Percentiles rank a stretch among this genome's conserved stretches.
Conservation (phyloP, 2,113 vertebrate species). For the Leptocoma aspasia region DNA sequence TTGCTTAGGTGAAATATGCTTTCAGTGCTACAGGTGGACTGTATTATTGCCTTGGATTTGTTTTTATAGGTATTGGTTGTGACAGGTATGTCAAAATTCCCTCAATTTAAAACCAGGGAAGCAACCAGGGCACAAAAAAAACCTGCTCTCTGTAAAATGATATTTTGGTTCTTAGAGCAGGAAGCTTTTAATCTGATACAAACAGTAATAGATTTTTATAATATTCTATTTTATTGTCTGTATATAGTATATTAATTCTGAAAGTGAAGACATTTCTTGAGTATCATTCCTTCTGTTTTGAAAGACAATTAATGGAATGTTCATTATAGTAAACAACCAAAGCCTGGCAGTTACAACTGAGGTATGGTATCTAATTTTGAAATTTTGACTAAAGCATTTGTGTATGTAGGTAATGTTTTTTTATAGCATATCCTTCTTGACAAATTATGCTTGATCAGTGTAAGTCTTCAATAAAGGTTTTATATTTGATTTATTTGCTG, state of each 20-base stretch:
- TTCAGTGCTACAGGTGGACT: background rate
- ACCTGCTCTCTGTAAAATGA: background rate
- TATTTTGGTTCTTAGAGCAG: background rate
- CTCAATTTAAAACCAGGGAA: background rate
- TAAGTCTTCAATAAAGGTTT: background rate
- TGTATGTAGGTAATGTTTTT: background rate
- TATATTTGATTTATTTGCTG: background rate
- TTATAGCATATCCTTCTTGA: background rate
- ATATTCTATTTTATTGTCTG: background rate
- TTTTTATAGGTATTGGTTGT: background rate
- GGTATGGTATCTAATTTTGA: background rate
- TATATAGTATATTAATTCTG: background rate
- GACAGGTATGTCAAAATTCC: background rate
- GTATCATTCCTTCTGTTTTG: background rate
- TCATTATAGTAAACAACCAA: background rate
- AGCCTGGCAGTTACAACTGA: background rate
- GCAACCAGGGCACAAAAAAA: background rate
- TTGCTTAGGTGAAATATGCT: background rate
- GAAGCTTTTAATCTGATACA: background rate
- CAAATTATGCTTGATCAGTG: background rate
- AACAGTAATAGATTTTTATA: background rate
- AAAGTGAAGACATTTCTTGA: background rate
- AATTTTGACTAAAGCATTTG: background rate
- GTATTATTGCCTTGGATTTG: background rate
- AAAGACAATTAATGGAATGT: background rate